Evolutionary conservation across 2,113 vertebrate species (phyloP).

Genomic region (Semicossyphus pulcher): DNA sequence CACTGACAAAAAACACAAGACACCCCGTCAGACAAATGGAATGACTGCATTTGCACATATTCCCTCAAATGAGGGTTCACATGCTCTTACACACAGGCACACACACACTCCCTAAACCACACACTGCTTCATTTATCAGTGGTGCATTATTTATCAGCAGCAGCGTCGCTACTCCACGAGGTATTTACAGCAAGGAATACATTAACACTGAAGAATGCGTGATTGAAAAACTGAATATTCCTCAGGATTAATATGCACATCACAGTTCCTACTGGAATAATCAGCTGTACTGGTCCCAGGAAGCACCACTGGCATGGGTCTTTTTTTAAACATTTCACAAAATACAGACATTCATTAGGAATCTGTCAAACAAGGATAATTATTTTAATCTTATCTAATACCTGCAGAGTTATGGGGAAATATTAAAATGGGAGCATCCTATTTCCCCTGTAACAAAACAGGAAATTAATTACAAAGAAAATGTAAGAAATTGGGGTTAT

Average conservation of each 20-base stretch:
- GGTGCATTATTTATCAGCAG: constrained; percentile 75
- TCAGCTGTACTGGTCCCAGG: constrained; percentile 21
- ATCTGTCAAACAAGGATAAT: constrained; percentile 22
- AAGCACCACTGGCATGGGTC: not conserved
- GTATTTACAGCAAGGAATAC: constrained; percentile 73
- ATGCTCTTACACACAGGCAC: not conserved
- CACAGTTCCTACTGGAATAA: constrained; percentile 55
- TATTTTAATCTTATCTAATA: constrained; percentile 13
- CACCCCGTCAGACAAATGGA: constrained; percentile 43
- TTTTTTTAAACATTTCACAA: not conserved
- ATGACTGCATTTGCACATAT: constrained; percentile 42
- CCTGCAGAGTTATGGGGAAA: constrained; percentile 1
- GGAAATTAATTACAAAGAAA: not conserved
- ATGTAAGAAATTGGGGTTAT: not conserved
- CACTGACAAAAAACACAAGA: constrained; percentile 43
- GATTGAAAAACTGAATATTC: constrained; percentile 68
- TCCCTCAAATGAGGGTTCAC: constrained; percentile 31
- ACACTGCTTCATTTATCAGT: constrained; percentile 69
- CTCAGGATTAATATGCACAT: constrained; percentile 65
- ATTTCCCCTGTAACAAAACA: not conserved
- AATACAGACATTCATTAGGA: constrained; percentile 18
- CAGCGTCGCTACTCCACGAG: constrained; percentile 64
- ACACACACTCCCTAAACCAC: constrained; percentile 9
- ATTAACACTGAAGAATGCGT: constrained; percentile 68
- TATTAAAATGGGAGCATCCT: not conserved